phyloP scores from a whole-genome alignment of 2,888 invertebrate species.

The Drosophila anomalata region DNA sequence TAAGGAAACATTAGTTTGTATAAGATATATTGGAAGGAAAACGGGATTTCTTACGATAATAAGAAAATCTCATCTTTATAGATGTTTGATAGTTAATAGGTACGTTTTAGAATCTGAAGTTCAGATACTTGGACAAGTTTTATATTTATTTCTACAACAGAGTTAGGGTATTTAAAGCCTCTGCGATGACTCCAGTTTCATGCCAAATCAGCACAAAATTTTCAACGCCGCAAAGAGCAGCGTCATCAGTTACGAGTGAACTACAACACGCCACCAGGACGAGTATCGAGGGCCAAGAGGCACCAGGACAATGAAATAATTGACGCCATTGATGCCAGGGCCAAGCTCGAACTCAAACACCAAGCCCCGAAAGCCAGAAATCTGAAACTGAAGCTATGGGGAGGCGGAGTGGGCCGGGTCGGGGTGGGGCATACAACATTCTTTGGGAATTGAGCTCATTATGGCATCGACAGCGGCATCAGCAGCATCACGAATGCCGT shows the following conservation, averaged over 20 bases:
- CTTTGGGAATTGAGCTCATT: constrained; percentile 80
- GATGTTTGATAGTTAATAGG: too few species aligned
- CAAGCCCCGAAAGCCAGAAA: constrained; percentile 34
- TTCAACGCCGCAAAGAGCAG: constrained; percentile 70
- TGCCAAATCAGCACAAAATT: constrained; percentile 78
- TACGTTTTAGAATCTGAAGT: too few species aligned
- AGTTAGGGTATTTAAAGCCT: constrained; percentile 45
- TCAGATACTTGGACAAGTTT: too few species aligned
- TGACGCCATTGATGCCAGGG: constrained; percentile 80
- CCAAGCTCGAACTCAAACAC: constrained; percentile 31
- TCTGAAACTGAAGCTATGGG: constrained; percentile 18
- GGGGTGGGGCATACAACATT: constrained; percentile 57
- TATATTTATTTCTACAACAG: too few species aligned
- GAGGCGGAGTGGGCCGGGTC: neutral
- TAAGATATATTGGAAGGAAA: too few species aligned
- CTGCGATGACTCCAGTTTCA: constrained; percentile 53
- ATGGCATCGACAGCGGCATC: constrained; percentile 58
- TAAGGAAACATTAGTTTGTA: neutral
- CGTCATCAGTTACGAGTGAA: constrained; percentile 73
- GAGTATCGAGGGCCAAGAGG: constrained; percentile 36
- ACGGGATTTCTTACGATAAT: too few species aligned
- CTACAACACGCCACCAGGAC: constrained; percentile 33
- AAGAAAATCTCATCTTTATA: too few species aligned
- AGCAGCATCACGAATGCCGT: constrained; percentile 52
- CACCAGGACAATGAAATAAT: constrained; percentile 78